Conservation (phyloP, 1,140 invertebrate species). For the Drosophila melanogaster region DNA sequence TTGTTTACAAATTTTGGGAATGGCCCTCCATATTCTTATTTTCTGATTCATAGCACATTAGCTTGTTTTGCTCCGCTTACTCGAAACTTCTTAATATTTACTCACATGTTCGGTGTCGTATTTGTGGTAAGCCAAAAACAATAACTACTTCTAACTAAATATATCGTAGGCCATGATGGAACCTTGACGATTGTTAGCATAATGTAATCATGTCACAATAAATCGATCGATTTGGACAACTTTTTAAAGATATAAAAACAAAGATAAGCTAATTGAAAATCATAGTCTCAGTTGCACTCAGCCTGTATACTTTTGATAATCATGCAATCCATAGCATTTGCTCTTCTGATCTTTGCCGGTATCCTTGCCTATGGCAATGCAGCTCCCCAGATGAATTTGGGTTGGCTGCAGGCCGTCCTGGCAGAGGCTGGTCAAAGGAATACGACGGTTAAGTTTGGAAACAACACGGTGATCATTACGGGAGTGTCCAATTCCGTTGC, state of each 20-base stretch:
- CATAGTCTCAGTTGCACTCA: slow-evolving; percentile 45
- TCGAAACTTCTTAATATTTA: slow-evolving; percentile 46
- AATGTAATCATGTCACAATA: slow-evolving; percentile 34
- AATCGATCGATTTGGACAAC: slow-evolving; percentile 2
- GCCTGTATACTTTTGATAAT: slow-evolving; percentile 8
- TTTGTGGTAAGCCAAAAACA: neutral
- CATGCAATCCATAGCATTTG: slow-evolving; percentile 39
- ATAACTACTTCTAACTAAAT: neutral
- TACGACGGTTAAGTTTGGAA: slow-evolving; percentile 35
- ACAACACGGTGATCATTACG: slow-evolving; percentile 39
- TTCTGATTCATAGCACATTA: slow-evolving; percentile 17
- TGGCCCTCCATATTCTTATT: too few species aligned
- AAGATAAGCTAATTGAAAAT: neutral
- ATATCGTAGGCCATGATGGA: neutral
- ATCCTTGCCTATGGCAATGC: slow-evolving; percentile 38
- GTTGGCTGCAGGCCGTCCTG: slow-evolving; percentile 18
- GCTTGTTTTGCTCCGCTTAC: slow-evolving; percentile 11
- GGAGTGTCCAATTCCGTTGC: slow-evolving; percentile 29
- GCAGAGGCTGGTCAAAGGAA: slow-evolving; percentile 9
- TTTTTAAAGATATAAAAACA: slow-evolving; percentile 44
- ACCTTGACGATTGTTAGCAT: slow-evolving; percentile 21
- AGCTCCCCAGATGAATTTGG: slow-evolving; percentile 29
- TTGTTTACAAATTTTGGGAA: too few species aligned
- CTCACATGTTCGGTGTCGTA: slow-evolving; percentile 1
- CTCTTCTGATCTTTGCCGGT: slow-evolving; percentile 31